Percentiles rank a stretch among this genome's conserved stretches.
Conservation (phyloP, 2,113 vertebrate species). For the Oplegnathus fasciatus region DNA sequence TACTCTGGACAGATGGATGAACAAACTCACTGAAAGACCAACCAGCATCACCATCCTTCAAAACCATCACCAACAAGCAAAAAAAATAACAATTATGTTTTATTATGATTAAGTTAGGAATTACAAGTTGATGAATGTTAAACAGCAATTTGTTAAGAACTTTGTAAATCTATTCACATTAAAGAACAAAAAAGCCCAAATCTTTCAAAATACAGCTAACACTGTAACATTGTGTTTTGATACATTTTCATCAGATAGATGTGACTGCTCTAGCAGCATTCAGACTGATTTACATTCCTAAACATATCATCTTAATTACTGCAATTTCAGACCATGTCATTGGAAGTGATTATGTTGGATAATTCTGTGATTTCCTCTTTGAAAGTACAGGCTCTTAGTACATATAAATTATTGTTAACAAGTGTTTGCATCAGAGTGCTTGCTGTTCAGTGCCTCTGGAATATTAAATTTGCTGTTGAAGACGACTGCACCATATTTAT, state of each 20-base stretch:
- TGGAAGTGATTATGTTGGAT: slow-evolving; percentile 32
- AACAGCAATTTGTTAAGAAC: not conserved
- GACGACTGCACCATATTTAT: not conserved
- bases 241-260: not conserved
- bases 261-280: not conserved
- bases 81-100: not conserved
- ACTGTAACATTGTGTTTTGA: not conserved
- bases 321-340: not conserved
- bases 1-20: not conserved
- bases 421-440: slow-evolving; percentile 10
- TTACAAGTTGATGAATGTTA: not conserved
- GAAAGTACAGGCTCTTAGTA: slow-evolving; percentile 6
- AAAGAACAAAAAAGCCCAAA: not conserved
- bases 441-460: slow-evolving; percentile 3
- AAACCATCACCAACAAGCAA: not conserved
- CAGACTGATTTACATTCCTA: not conserved
- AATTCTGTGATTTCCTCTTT: slow-evolving; percentile 21
- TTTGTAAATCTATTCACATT: not conserved
- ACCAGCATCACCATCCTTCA: not conserved
- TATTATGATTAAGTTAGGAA: not conserved
- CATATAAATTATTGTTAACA: slow-evolving; percentile 19
- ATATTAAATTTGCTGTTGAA: slow-evolving; percentile 7
- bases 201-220: not conserved
- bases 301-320: slow-evolving; percentile 9
- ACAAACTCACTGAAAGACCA: not conserved